Percentiles rank a stretch among this genome's conserved stretches.
These are phyloP conservation scores for Lasiurus cinereus DNA, from an alignment of 2,113 vertebrate genomes.

Conservation along the genomic window DNA sequence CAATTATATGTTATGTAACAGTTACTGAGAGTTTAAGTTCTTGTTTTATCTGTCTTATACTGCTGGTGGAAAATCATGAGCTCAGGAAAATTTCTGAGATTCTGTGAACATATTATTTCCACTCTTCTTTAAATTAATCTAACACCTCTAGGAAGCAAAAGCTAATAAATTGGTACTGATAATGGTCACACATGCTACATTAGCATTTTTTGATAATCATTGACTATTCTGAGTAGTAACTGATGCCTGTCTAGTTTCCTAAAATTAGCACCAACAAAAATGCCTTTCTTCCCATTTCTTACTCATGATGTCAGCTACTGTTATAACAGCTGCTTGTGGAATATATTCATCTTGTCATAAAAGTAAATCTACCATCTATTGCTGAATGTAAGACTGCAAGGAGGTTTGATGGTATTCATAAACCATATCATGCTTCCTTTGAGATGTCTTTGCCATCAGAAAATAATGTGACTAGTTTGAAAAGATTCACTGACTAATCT, in stretches of 20 bases:
- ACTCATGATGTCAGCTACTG: constrained; percentile 67
- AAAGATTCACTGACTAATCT: constrained; percentile 57
- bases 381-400: not conserved
- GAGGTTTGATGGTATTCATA: constrained; percentile 40
- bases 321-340: constrained; percentile 57
- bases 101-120: not conserved
- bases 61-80: not conserved
- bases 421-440: not conserved
- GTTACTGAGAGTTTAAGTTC: not conserved
- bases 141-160: not conserved
- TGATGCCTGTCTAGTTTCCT: constrained; percentile 24
- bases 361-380: constrained; percentile 27
- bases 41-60: not conserved
- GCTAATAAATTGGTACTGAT: not conserved
- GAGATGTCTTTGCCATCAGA: constrained; percentile 62
- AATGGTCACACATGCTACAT: not conserved
- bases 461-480: constrained; percentile 55
- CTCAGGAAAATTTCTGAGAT: constrained; percentile 31
- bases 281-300: constrained; percentile 47
- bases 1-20: not conserved
- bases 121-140: constrained; percentile 12
- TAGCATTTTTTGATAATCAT: constrained; percentile 42
- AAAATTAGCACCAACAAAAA: constrained; percentile 54
- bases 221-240: constrained; percentile 49
- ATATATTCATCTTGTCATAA: constrained; percentile 13